Evolutionary conservation across 2,113 vertebrate genomes (phyloP).

Genomic region (Oplegnathus fasciatus): DNA sequence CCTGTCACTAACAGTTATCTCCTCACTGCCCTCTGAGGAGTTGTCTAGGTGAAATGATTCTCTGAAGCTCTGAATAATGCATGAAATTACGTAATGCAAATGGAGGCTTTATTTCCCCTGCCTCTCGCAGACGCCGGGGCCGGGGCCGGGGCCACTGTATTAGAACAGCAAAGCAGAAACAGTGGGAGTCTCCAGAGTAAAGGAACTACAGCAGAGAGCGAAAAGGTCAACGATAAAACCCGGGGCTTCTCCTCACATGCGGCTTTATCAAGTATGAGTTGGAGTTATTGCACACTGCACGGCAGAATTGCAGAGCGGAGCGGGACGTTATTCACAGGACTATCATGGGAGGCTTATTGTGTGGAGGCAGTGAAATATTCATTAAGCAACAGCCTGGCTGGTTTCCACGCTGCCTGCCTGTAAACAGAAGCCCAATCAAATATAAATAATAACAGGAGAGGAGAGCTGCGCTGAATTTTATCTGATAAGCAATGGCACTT

Average conservation of each 20-base stretch:
- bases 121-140: constrained; percentile 56
- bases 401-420: constrained; percentile 47
- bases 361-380: constrained; percentile 76
- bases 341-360: constrained; percentile 71
- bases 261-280: constrained; percentile 59
- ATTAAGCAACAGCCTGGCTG: constrained; percentile 68
- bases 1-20: constrained; percentile 81
- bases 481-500: constrained; percentile 41
- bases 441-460: constrained; percentile 56
- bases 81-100: constrained; percentile 86
- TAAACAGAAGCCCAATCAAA: constrained; percentile 70
- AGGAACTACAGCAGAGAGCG: constrained; percentile 56
- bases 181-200: constrained; percentile 69
- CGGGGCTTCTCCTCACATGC: constrained; percentile 53
- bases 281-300: constrained; percentile 52
- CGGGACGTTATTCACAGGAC: constrained; percentile 46
- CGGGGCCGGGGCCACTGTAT: constrained; percentile 55
- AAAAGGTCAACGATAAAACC: constrained; percentile 77
- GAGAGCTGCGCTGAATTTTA: constrained; percentile 1
- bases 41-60: constrained; percentile 79
- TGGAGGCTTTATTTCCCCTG: constrained; percentile 77
- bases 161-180: constrained; percentile 62
- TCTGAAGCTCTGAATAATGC: constrained; percentile 80
- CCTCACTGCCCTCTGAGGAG: constrained; percentile 74
- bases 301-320: constrained; percentile 44